Percentiles rank a stretch among this genome's conserved stretches.
phyloP scores from a whole-genome alignment of 2,888 invertebrate species.

The Chrysopilus asiliformis region DNA sequence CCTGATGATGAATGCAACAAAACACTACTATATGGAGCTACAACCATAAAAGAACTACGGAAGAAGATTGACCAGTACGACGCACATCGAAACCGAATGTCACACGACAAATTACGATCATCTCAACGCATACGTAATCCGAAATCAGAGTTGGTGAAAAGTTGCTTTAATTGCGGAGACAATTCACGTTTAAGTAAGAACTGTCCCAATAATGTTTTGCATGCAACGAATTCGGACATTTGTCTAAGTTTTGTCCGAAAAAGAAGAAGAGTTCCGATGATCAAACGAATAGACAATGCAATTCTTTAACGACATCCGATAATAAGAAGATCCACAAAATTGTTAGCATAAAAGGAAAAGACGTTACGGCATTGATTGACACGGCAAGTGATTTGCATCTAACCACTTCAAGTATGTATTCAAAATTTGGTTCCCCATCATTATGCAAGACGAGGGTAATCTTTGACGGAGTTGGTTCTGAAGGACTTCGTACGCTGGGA shows the following conservation, averaged over 20 bases:
- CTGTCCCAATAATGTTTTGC: conserved; percentile 5
- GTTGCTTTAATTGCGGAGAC: conserved; percentile 5
- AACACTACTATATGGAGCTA: conserved; percentile 3
- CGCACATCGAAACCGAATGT: neutral
- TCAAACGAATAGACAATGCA: too few relatives aligned
- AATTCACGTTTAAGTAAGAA: conserved; percentile 3
- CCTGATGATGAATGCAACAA: conserved; percentile 4
- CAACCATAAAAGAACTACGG: conserved; percentile 5
- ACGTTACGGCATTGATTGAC: conserved; percentile 3
- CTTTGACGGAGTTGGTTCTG: too few relatives aligned
- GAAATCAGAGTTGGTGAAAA: neutral
- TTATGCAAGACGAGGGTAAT: too few relatives aligned
- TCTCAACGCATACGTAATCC: neutral
- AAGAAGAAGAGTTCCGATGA: neutral
- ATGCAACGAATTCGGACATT: conserved; percentile 6
- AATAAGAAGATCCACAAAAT: conserved; percentile 3
- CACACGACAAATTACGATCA: neutral
- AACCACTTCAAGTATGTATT: conserved; percentile 4
- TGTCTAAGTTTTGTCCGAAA: conserved; percentile 1
- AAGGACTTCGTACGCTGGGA: too few relatives aligned
- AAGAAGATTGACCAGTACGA: conserved; percentile 4
- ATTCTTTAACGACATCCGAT: neutral
- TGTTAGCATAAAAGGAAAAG: conserved; percentile 1
- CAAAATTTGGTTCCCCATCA: conserved; percentile 6
- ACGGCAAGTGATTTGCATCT: conserved; percentile 7